phyloP scores from a whole-genome alignment of 2,113 vertebrate genomes.

The Petroica traversi region DNA sequence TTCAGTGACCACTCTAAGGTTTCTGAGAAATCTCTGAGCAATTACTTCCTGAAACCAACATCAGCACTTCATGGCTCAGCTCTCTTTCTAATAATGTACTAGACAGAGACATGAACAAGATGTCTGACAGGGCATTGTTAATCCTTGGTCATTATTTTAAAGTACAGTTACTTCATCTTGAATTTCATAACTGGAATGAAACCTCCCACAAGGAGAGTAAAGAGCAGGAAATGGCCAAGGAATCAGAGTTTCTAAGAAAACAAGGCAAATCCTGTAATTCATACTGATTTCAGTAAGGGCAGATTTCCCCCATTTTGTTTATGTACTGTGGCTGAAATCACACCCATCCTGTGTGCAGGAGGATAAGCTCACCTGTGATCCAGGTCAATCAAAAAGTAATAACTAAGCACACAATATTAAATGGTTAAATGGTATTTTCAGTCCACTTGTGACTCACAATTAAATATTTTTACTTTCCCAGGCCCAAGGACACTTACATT shows the following conservation, averaged over 20 bases:
- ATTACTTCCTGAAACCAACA: not conserved
- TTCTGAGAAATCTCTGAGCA: not conserved
- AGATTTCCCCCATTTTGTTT: not conserved
- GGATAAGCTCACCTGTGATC: not conserved
- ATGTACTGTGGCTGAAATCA: not conserved
- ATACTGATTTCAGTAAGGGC: not conserved
- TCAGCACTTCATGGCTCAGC: not conserved
- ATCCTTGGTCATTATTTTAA: not conserved
- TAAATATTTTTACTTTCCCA: conserved; percentile 46
- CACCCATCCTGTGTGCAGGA: not conserved
- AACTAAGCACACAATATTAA: not conserved
- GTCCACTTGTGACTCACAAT: not conserved
- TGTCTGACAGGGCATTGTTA: not conserved
- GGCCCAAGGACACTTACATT: conserved; percentile 90
- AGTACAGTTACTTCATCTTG: not conserved
- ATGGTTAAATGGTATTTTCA: not conserved
- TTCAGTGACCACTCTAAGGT: not conserved
- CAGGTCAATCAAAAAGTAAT: not conserved
- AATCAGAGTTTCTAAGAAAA: not conserved
- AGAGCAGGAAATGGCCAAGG: not conserved
- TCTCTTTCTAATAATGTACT: not conserved
- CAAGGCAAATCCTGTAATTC: not conserved
- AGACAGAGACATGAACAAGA: no score
- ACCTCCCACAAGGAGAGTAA: not conserved
- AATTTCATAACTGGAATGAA: not conserved